These are phyloP conservation scores for Bemisia tabaci DNA, from an alignment of 1,140 invertebrate species.

Conservation along the genomic window DNA sequence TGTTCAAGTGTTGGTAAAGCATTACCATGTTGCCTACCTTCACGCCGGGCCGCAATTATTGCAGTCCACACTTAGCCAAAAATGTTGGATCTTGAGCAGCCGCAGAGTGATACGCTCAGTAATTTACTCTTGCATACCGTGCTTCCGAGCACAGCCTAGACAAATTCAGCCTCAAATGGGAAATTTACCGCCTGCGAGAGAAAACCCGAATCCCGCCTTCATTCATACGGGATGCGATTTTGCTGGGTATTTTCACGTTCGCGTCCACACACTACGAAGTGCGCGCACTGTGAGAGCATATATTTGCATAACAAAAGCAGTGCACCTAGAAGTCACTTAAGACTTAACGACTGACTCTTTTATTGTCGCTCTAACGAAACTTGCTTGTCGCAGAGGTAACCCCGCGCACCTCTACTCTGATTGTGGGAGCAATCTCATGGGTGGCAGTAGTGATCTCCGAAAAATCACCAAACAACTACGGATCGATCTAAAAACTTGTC, in stretches of 20 bases:
- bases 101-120: conserved; percentile 14
- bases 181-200: conserved; percentile 22
- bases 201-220: conserved; percentile 25
- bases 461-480: too few species aligned
- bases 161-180: conserved; percentile 23
- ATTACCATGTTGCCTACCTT: neutral
- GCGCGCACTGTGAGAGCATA: conserved; percentile 19
- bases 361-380: conserved; percentile 26
- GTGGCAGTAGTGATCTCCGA: conserved; percentile 14
- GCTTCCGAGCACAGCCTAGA: conserved; percentile 14
- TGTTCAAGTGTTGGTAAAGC: neutral
- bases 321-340: conserved; percentile 26
- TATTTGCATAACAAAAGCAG: conserved; percentile 22
- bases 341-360: conserved; percentile 22
- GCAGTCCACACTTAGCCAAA: too few species aligned
- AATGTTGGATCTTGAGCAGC: conserved; percentile 21
- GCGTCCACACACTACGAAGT: neutral
- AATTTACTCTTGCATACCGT: conserved; percentile 18
- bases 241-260: conserved; percentile 28
- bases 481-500: neutral
- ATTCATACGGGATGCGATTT: conserved; percentile 29
- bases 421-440: conserved; percentile 31
- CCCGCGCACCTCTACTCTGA: conserved; percentile 25
- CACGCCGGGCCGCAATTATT: neutral
- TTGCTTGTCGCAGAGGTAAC: conserved; percentile 25